Percentiles rank a stretch among this genome's conserved stretches.
phyloP scores from a whole-genome alignment of 1,140 invertebrate genomes.

The Cheumatopsyche charites region DNA sequence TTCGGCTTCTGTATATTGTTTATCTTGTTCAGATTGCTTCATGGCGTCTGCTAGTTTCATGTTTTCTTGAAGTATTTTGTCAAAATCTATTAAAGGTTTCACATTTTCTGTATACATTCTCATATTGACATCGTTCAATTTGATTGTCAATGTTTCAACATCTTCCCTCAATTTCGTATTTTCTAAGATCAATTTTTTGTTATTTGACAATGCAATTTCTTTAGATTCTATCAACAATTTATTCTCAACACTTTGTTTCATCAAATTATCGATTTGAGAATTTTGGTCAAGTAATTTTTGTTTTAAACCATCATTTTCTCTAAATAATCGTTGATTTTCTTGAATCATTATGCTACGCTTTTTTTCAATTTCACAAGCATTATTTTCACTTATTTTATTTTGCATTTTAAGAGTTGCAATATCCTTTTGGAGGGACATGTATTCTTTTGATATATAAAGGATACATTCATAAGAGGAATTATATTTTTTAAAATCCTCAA shows the following conservation, averaged over 20 bases:
- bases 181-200: slow-evolving; percentile 27
- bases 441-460: too few relatives aligned
- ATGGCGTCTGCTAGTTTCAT: background rate
- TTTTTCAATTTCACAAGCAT: too few relatives aligned
- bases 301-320: too few relatives aligned
- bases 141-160: slow-evolving; percentile 28
- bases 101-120: slow-evolving; percentile 34
- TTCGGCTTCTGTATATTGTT: background rate
- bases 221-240: background rate
- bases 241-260: background rate
- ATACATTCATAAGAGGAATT: too few relatives aligned
- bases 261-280: background rate
- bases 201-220: background rate
- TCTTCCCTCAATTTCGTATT: slow-evolving; percentile 37
- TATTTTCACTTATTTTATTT: too few relatives aligned
- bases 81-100: slow-evolving; percentile 26
- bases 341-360: too few relatives aligned
- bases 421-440: too few relatives aligned
- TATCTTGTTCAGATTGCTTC: background rate
- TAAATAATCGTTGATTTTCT: too few relatives aligned
- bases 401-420: too few relatives aligned
- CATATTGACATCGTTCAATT: slow-evolving; percentile 34
- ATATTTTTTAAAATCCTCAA: too few relatives aligned
- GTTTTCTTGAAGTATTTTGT: slow-evolving; percentile 25
- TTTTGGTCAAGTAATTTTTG: background rate